Evolutionary conservation across 2,888 invertebrate genomes (phyloP).

Genomic region (Drosophila incognita): DNA sequence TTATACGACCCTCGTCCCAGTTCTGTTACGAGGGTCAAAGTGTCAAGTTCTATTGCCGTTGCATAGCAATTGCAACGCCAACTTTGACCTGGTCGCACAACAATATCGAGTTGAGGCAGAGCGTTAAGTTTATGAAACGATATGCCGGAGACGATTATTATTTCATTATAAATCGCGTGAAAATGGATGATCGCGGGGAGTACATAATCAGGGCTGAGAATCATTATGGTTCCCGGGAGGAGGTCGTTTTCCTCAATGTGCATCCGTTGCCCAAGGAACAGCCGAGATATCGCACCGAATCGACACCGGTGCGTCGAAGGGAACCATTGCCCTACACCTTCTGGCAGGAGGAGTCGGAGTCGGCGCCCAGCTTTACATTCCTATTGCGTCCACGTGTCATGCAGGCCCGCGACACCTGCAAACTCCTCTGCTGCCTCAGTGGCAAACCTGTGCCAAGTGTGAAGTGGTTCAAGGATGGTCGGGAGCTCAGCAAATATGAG

Average conservation of each 20-base stretch:
- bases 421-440: slow-evolving; percentile 97
- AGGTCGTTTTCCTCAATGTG: slow-evolving; percentile 98
- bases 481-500: slow-evolving; percentile 95
- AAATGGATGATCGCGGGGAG: slow-evolving; percentile 97
- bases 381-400: slow-evolving; percentile 98
- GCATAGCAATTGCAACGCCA: slow-evolving; percentile 97
- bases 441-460: slow-evolving; percentile 98
- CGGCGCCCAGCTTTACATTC: slow-evolving; percentile 99
- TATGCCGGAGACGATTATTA: slow-evolving; percentile 98
- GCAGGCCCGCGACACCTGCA: slow-evolving; percentile 98
- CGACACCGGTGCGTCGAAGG: slow-evolving; percentile 90
- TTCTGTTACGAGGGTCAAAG: slow-evolving; percentile 99
- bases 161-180: slow-evolving; percentile 98
- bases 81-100: slow-evolving; percentile 98
- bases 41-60: slow-evolving; percentile 98
- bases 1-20: slow-evolving; percentile 97
- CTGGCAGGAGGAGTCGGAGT: slow-evolving; percentile 97
- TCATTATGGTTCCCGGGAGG: slow-evolving; percentile 97
- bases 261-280: slow-evolving; percentile 88
- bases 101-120: slow-evolving; percentile 96
- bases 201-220: slow-evolving; percentile 98
- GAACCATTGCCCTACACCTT: slow-evolving; percentile 93
- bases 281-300: slow-evolving; percentile 87
- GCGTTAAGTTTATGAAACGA: slow-evolving; percentile 99
- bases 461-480: slow-evolving; percentile 96